Conservation (phyloP, 2,797 vertebrate genomes). For the Lacerta agilis region DNA sequence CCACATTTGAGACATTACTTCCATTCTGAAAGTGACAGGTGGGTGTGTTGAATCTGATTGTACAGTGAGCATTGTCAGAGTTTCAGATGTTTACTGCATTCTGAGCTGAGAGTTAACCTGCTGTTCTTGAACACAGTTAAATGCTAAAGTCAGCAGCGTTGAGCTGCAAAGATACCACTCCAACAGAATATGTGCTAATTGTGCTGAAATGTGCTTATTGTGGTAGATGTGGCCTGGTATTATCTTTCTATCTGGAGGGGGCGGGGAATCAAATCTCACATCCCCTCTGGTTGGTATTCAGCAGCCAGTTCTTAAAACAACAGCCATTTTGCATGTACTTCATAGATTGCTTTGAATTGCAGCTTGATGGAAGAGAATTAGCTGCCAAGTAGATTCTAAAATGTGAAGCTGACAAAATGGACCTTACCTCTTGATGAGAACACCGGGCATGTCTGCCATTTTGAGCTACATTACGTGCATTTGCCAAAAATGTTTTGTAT, state of each 20-base stretch:
- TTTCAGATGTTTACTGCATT: neutral
- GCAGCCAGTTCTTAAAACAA: neutral
- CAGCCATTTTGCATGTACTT: conserved; percentile 43
- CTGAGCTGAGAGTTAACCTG: conserved; percentile 29
- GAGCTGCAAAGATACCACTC: conserved; percentile 34
- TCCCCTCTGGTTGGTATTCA: conserved; percentile 31
- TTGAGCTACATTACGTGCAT: conserved; percentile 3
- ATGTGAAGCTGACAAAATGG: neutral
- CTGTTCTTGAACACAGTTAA: conserved; percentile 33
- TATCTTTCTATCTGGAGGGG: conserved; percentile 30
- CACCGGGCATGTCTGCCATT: neutral
- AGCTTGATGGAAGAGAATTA: neutral
- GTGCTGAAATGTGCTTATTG: conserved; percentile 38
- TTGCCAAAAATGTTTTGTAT: conserved; percentile 34
- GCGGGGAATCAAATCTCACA: neutral
- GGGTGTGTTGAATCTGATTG: conserved; percentile 10
- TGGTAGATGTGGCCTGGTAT: conserved; percentile 41
- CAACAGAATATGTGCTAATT: conserved; percentile 41
- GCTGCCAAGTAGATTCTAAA: neutral
- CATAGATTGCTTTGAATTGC: conserved; percentile 14
- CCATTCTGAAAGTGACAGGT: neutral
- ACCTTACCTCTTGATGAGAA: neutral
- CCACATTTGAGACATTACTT: conserved; percentile 23
- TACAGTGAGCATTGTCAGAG: neutral
- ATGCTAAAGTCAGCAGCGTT: conserved; percentile 2